Evolutionary conservation across 2,797 vertebrate species (phyloP).

Genomic region (Amniataba percoides): DNA sequence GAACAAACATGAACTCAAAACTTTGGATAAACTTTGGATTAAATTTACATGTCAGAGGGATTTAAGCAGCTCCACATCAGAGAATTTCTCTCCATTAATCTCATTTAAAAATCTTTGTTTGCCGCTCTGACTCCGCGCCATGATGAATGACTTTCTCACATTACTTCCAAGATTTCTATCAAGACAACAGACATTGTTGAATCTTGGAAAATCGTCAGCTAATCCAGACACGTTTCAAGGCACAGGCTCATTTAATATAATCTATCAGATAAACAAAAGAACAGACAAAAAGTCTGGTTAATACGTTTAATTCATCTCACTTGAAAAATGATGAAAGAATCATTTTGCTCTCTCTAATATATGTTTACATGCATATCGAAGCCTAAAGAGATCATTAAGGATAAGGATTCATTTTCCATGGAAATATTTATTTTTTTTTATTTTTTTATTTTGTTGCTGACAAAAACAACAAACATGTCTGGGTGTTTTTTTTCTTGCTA

Average conservation of each 20-base stretch:
- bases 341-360: not conserved
- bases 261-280: not conserved
- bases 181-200: not conserved
- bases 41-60: not conserved
- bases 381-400: not conserved
- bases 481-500: slow-evolving; percentile 7
- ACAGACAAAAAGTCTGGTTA: slow-evolving; percentile 6
- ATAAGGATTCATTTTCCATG: too few species aligned
- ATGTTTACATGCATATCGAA: not conserved
- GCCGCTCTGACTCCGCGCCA: not conserved
- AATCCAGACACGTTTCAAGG: not conserved
- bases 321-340: not conserved
- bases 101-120: not conserved
- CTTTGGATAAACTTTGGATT: not conserved
- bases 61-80: not conserved
- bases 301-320: not conserved
- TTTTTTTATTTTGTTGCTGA: slow-evolving; percentile 11
- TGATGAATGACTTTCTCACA: slow-evolving; percentile 5
- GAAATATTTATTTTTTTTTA: too few species aligned
- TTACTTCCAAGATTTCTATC: not conserved
- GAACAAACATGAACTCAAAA: not conserved
- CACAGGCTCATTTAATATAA: not conserved
- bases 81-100: not conserved
- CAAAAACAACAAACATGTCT: not conserved
- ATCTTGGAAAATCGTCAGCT: not conserved